Base-by-base conservation (phyloP, 2,113 vertebrate genomes). In the Microtus montanus region DNA sequence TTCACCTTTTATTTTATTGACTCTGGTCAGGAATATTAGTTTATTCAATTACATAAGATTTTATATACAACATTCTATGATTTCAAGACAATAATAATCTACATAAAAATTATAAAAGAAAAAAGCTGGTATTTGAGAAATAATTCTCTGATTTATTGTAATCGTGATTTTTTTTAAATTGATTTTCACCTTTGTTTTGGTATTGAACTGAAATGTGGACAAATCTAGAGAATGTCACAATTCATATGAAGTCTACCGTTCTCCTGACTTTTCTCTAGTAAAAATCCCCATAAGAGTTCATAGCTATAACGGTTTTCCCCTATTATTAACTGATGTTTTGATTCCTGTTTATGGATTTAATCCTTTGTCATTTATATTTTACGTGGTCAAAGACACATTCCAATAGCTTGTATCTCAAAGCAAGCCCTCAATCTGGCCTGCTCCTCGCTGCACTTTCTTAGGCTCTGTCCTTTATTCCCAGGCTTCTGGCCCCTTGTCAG, bases 1-100 rank as follows among this genome's bases (percentile, higher is more conserved):
- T 63, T 91, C 89, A 30, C 35, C 90, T 95, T 77, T 38, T 26
- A 85, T 75, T 97, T 92, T 93, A 70, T 87, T 38, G 92, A 66
- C 17, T 92, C 2, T 92, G 94, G 83, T 86, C 73, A 92, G 38
- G 4, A 3, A 78, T 95, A 89, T 71, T 80, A 64, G 5, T 71
- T 78, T 19, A 75, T 12, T 61, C 2, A 68, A 63, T 89, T 28
- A 44, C 68, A 87, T 80, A 10, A 86, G 17, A 73, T 10, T 73
- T 74, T 89, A 83, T 93, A n/a, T 11, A 63, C 82, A 47, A 94
- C 89, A 19, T 61, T 28, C 71, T 92, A 19, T 49, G 28, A 87
- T 49, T 89, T 96, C 52, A 84, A 80, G 33, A 89, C 84, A 91
- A 80, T 41, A 74, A 30, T 84, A 44, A 33, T 44, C 19, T 68